Evolutionary conservation across 2,797 vertebrate species (phyloP), one percentile per base, ranked within the genome.

Genomic region (Rhinoraja longicauda): DNA sequence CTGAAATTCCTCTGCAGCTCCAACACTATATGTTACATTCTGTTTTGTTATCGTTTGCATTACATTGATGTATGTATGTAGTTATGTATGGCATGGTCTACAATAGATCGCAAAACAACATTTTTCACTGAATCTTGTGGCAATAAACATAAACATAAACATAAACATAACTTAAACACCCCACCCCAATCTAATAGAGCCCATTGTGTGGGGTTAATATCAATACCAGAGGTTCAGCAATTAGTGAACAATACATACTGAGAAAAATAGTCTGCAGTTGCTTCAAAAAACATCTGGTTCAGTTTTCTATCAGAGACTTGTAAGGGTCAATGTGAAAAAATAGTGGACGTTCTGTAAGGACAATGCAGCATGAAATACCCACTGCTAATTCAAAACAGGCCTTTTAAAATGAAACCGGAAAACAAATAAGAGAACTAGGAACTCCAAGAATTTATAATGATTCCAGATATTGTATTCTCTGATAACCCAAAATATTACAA

Each of bases 301-400:
- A 45, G 88, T 90, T 90, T 90, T 90, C 62, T 24, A 90, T 90
- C 88, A 91, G 70, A 72, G 39, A 29, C 70, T 72, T 91, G 29
- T 73, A 53, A 92, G 75, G 90, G 67, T 72, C 72, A 73, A 73
- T 72, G 70, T 13, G 67, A 73, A 57, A 73, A 92, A 73, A 21
- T 29, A 92, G 21, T 75, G 70, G 67, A 53, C 90, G 24, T 29
- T 75, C 70, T 75, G 70, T 45, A 92, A 75, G 67, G 90, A 73
- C 39, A 75, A 92, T 73, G 67, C 90, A 92, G 67, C 90, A 92
- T 92, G 90, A 92, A 73, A 53, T 92, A 92, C 67, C 90, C 24
- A 73, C 21, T 92, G 32, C 39, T 92, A 92, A 92, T 92, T 92
- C 36, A 53, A 75, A 73, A 26, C 90, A 92, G 70, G 75, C 53